Evolutionary conservation across 2,797 vertebrate species (phyloP), one percentile per base, ranked within the genome.

Genomic region (Bovichtus variegatus): DNA sequence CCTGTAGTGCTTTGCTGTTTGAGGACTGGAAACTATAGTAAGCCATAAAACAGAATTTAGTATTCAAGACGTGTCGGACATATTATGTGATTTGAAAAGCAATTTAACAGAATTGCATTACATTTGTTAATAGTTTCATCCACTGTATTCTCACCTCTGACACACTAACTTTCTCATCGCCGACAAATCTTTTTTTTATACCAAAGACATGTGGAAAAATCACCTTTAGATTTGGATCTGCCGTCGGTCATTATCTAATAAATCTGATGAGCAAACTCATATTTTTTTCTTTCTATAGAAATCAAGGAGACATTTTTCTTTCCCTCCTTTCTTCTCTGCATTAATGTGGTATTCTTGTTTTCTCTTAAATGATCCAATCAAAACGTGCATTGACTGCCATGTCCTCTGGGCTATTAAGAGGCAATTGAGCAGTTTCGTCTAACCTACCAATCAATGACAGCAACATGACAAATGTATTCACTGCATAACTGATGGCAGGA

Each of bases 401-500:
- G 50, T 83, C 54, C 64, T 71, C 60, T 77, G 57, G 43, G 80
- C 69, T 74, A 63, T 76, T 67, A 38, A 59, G 59, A 71, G 50
- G 27, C 69, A 77, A 68, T 51, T 61, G 72, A 84, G 74, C 70
- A 51, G 46, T 44, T 65, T 57, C 55, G 36, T 60, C 78, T 50
- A 47, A 81, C 51, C 49, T 65, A 74, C 53, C 38, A 74, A 76
- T 84, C 75, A 84, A 74, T 87, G 71, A 50, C 74, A 79, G 57
- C 55, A 61, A 43, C 54, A 64, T 84, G 75, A 82, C 71, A 73
- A 85, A 81, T 71, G 62, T 44, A 41, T 78, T 66, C 59, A 57
- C 25, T 29, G 41, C 27, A 81, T 80, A 73, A 80, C 59, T 76
- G 75, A 84, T 74, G 64, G 64, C 55, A 63, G 19, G 7, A 58